These are phyloP conservation scores for Pipa parva DNA, from an alignment of 2,113 vertebrate genomes.

Conservation along the genomic window DNA sequence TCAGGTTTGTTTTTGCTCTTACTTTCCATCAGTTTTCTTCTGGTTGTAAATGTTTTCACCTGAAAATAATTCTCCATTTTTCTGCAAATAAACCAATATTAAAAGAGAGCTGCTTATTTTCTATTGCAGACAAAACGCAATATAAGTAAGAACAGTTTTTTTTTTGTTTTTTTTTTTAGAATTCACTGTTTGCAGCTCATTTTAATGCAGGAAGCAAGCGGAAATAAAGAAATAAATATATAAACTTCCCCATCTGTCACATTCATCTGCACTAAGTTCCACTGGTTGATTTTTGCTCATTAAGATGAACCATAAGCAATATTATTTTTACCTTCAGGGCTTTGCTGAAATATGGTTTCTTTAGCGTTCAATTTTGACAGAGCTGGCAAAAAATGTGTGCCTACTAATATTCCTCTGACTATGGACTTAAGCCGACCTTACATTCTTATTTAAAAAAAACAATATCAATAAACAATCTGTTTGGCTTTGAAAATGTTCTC, in stretches of 20 bases:
- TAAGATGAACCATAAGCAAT: constrained; percentile 59
- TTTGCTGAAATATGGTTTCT: constrained; percentile 48
- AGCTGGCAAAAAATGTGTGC: constrained; percentile 29
- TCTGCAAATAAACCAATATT: background rate
- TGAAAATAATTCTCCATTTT: background rate
- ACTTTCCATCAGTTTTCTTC: background rate
- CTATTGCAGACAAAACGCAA: background rate
- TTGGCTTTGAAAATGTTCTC: constrained; percentile 26
- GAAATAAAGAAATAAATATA: constrained; percentile 50
- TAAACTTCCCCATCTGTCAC: constrained; percentile 63
- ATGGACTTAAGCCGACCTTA: constrained; percentile 35
- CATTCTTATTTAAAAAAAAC: constrained; percentile 34
- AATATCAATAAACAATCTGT: constrained; percentile 43
- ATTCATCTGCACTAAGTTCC: constrained; percentile 57
- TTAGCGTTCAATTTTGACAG: constrained; percentile 33
- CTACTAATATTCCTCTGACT: constrained; percentile 25
- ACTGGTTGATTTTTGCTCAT: constrained; percentile 63
- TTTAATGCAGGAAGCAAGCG: constrained; percentile 53
- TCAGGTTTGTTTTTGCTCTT: background rate
- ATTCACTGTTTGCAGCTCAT: constrained; percentile 40
- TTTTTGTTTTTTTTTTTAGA: too few species aligned
- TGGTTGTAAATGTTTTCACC: too few species aligned
- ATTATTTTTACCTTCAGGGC: constrained; percentile 61
- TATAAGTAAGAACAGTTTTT: background rate
- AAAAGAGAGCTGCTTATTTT: background rate